Conservation (phyloP, 1,140 invertebrate genomes). For the Atta texana region DNA sequence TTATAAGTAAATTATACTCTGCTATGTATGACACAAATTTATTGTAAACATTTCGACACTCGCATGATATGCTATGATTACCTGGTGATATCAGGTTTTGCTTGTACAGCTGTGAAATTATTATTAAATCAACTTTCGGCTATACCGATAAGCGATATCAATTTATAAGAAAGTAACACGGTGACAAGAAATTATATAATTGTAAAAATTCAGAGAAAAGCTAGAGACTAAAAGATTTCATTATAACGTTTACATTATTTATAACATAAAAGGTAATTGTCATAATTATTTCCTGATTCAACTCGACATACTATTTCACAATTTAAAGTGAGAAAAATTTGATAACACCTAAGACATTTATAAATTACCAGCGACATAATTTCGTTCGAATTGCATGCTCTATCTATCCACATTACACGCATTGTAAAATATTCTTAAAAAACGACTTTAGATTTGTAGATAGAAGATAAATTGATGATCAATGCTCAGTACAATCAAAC, state of each 20-base stretch:
- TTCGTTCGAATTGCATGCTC: conserved; percentile 8
- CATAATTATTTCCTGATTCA: background rate
- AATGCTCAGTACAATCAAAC: background rate
- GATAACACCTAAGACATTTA: conserved; percentile 4
- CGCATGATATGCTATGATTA: background rate
- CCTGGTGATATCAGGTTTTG: no score
- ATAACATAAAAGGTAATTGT: conserved; percentile 6
- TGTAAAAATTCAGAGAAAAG: background rate
- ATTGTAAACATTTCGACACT: background rate
- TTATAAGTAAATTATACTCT: background rate
- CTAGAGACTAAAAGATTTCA: background rate
- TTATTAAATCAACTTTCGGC: background rate
- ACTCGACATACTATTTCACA: background rate
- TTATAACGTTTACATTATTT: background rate
- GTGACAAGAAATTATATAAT: background rate
- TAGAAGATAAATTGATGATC: background rate
- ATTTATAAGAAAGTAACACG: background rate
- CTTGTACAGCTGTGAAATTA: no score
- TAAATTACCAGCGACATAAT: background rate
- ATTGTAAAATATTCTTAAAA: background rate
- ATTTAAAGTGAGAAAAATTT: background rate
- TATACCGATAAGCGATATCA: background rate
- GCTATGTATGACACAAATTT: conserved; percentile 1
- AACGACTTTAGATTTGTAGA: background rate
- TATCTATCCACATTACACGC: background rate